phyloP scores from a whole-genome alignment of 2,113 vertebrate genomes.

The Gymnorhina tibicen region DNA sequence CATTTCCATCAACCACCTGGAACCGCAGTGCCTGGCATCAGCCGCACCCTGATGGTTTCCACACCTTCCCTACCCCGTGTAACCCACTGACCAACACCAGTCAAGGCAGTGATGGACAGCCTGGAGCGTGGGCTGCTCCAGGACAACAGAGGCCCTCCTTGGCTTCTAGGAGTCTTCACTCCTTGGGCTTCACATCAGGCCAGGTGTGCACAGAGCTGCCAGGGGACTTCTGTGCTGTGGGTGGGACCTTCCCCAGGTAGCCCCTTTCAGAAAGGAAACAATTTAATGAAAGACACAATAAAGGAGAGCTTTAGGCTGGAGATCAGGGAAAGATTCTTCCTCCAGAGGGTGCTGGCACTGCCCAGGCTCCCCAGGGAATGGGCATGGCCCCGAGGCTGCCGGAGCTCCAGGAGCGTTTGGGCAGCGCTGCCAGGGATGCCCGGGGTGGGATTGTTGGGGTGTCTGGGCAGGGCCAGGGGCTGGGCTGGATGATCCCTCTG shows the following conservation, averaged over 20 bases:
- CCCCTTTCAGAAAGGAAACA: not conserved
- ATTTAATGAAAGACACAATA: not conserved
- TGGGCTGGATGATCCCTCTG: fast-evolving
- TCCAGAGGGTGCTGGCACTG: not conserved
- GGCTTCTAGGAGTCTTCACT: not conserved
- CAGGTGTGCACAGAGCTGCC: not conserved
- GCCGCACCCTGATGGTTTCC: not conserved
- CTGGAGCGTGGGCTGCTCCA: not conserved
- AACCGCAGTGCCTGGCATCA: not conserved
- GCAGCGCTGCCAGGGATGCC: not conserved
- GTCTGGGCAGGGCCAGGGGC: not conserved
- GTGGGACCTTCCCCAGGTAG: not conserved
- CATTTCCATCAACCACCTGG: not conserved
- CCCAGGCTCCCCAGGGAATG: not conserved
- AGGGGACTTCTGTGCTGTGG: fast-evolving
- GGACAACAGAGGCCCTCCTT: not conserved
- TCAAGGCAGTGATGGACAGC: not conserved
- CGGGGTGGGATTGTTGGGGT: not conserved
- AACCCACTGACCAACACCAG: not conserved
- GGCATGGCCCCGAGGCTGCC: not conserved
- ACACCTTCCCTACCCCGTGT: not conserved
- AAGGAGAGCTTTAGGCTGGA: not conserved
- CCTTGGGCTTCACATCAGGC: not conserved
- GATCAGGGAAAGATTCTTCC: not conserved
- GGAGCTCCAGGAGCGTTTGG: not conserved